Percentiles rank a stretch among this genome's conserved stretches.
Evolutionary conservation across 2,797 vertebrate species (phyloP).

Genomic region (Danionella dracula): DNA sequence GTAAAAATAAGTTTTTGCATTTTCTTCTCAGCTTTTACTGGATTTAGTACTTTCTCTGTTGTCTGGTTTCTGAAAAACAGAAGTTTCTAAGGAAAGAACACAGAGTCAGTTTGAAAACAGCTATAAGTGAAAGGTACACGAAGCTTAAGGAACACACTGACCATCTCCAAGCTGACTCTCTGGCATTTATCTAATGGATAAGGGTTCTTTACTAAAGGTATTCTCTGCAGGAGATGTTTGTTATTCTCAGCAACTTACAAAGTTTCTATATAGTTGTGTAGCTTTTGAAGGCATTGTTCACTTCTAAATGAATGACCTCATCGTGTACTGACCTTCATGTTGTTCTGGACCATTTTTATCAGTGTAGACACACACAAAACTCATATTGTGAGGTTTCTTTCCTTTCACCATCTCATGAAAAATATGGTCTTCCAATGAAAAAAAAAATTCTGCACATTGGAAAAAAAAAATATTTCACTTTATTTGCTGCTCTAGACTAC

Average conservation of each 20-base stretch:
- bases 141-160: constrained; percentile 31
- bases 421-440: too few species aligned
- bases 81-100: background rate
- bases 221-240: constrained; percentile 8
- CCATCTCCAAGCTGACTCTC: constrained; percentile 4
- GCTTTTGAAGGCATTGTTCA: background rate
- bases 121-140: background rate
- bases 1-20: too few species aligned
- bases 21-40: too few species aligned
- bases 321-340: background rate
- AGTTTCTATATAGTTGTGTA: background rate
- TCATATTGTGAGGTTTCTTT: too few species aligned
- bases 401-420: too few species aligned
- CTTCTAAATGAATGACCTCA: background rate
- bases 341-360: too few species aligned
- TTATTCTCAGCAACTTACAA: constrained; percentile 4
- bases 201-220: background rate
- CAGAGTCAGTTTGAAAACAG: background rate
- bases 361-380: too few species aligned
- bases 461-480: too few species aligned
- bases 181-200: constrained; percentile 22
- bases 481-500: too few species aligned
- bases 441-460: too few species aligned
- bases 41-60: background rate
- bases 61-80: background rate